Evolutionary conservation across 2,888 invertebrate species (phyloP).

Genomic region (Meiosimyza decipiens): DNA sequence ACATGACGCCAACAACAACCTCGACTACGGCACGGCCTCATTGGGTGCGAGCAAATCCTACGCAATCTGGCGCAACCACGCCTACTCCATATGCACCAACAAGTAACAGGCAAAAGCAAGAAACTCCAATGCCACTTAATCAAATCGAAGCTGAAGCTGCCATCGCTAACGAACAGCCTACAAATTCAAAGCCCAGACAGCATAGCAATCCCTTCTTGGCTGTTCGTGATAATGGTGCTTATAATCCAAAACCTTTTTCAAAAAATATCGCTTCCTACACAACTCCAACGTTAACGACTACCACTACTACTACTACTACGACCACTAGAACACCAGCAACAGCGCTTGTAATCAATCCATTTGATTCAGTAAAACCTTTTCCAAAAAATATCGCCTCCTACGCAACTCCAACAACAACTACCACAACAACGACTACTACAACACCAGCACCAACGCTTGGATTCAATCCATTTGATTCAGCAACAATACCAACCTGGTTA

Average conservation of each 20-base stretch:
- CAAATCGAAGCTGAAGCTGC: conserved; percentile 43
- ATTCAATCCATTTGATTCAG: conserved; percentile 55
- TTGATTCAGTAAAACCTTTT: conserved; percentile 51
- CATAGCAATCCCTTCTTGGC: conserved; percentile 45
- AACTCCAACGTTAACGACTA: conserved; percentile 38
- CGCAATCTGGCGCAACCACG: conserved; percentile 18
- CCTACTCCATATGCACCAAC: conserved; percentile 27
- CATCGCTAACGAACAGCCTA: conserved; percentile 41
- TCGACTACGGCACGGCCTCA: conserved; percentile 39
- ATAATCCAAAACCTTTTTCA: conserved; percentile 44
- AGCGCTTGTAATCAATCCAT: conserved; percentile 49
- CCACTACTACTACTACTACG: conserved; percentile 38
- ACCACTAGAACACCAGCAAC: conserved; percentile 47
- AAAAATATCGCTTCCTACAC: conserved; percentile 22
- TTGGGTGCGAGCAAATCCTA: conserved; percentile 46
- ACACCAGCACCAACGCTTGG: conserved; percentile 44
- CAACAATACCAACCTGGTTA: conserved; percentile 62
- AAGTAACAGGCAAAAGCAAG: conserved; percentile 33
- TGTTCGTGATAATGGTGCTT: conserved; percentile 31
- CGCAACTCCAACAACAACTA: conserved; percentile 37
- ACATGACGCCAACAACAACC: conserved; percentile 42
- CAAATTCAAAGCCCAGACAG: conserved; percentile 1
- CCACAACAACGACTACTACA: conserved; percentile 46
- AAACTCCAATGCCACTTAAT: not conserved
- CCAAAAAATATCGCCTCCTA: conserved; percentile 22